phyloP scores from a whole-genome alignment of 1,140 invertebrate species.

The Drosophila cardini region DNA sequence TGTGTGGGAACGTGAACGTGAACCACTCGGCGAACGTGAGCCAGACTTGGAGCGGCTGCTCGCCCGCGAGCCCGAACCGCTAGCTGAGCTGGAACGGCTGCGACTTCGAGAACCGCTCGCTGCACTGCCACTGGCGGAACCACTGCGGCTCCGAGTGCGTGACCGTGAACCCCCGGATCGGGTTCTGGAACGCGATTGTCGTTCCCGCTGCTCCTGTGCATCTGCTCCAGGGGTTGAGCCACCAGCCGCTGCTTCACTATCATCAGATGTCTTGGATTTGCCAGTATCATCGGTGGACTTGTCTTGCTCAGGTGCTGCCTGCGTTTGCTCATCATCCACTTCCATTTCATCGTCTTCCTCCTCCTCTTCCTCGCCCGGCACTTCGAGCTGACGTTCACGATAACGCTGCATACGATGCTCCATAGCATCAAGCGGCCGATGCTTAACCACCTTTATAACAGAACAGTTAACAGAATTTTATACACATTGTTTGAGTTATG shows the following conservation, averaged over 20 bases:
- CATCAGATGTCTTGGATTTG: conserved; percentile 76
- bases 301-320: conserved; percentile 58
- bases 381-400: conserved; percentile 94
- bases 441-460: conserved; percentile 89
- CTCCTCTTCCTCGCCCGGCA: conserved; percentile 92
- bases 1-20: conserved; percentile 54
- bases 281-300: conserved; percentile 54
- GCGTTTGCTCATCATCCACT: conserved; percentile 88
- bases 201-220: conserved; percentile 81
- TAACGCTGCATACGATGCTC: conserved; percentile 95
- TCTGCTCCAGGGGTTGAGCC: conserved; percentile 78
- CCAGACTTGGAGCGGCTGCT: conserved; percentile 72
- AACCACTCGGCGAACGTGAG: conserved; percentile 84
- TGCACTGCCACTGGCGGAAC: conserved; percentile 35
- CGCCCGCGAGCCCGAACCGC: conserved; percentile 72
- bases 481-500: background rate
- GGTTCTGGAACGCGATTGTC: conserved; percentile 76
- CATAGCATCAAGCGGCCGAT: conserved; percentile 93
- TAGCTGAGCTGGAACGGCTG: conserved; percentile 78
- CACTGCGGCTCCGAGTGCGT: conserved; percentile 64
- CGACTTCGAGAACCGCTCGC: conserved; percentile 51
- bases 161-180: conserved; percentile 59
- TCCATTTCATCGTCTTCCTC: conserved; percentile 90
- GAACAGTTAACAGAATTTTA: background rate
- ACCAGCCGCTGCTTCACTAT: conserved; percentile 79